phyloP scores from a whole-genome alignment of 2,888 invertebrate species.

The Isotomurus palustris region DNA sequence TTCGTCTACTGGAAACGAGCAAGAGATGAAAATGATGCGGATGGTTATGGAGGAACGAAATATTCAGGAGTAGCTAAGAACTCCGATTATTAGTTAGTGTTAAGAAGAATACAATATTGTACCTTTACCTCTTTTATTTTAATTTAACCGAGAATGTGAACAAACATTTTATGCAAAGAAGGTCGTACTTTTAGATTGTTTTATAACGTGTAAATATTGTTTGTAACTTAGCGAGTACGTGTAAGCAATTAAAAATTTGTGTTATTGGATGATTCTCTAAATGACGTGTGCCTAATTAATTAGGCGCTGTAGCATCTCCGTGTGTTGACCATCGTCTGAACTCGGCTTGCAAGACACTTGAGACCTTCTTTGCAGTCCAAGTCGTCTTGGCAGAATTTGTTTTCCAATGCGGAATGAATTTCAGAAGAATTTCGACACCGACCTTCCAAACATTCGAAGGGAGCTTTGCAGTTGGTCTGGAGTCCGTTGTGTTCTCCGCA shows the following conservation, averaged over 20 bases:
- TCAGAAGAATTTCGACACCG: slow-evolving; percentile 26
- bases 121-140: no score
- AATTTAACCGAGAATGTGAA: no score
- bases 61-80: slow-evolving; percentile 1
- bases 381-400: slow-evolving; percentile 28
- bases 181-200: no score
- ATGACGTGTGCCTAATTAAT: no score
- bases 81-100: background rate
- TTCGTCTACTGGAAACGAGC: slow-evolving; percentile 30
- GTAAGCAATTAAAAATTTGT: no score
- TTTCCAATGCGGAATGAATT: slow-evolving; percentile 9
- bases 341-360: background rate
- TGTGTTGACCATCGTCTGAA: slow-evolving; percentile 16
- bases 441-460: slow-evolving; percentile 24
- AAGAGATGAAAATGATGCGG: slow-evolving; percentile 8
- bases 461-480: slow-evolving; percentile 9
- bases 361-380: slow-evolving; percentile 27
- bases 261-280: no score
- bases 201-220: no score
- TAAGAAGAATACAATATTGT: no score
- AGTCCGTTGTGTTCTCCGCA: slow-evolving; percentile 28
- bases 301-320: slow-evolving; percentile 23
- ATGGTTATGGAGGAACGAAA: background rate
- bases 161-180: no score
- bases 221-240: no score